Base-by-base conservation (phyloP, 2,888 invertebrate genomes). In the Ptilodon capucinus region DNA sequence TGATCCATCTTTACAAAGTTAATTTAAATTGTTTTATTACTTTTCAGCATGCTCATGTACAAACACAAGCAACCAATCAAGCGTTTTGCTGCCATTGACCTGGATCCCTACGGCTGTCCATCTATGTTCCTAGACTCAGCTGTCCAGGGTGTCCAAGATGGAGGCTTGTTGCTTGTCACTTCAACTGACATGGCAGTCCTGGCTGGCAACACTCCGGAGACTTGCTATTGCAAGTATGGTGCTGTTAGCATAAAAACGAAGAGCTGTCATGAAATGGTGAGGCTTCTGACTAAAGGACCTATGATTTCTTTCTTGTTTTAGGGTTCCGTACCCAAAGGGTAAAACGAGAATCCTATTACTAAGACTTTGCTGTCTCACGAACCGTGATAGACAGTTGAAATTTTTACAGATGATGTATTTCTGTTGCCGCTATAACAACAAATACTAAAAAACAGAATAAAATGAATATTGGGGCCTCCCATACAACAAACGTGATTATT, bases 31-130 rank as follows among this genome's bases (percentile, higher is more conserved):
- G 25, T 43, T 8, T 43, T 48, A 21, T 42, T 11, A n/a, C n/a
- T 21, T 86, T 91, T 11, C 81, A 98, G 97, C 62, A 94, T 96
- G 84, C 74, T 97, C 1, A 97, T 98, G 97, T 96, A 97, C 71
- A 92, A 94, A 63, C 94, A 96, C 67, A 94, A 95, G 42, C 89
- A 90, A 16, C 86, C 91, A 17, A 74, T 86, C 1, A 92, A 95
- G 45, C 92, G 95, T 32, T 99, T 98, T 79, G 94, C 98, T 71
- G 97, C 95, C 0, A 94, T 99, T 43, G 99, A 99, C 82, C 85
- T 99, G 48, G 99, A 99, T 87, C 99, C 99, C 0, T 99, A 99
- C 63, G 99, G 99, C 1, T 97, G 97, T 68, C 98, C 99, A 0
- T 95, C 97, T 1, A 94, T 94, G 34, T 99, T 99, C 85, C 91